Base-by-base conservation (phyloP, 2,113 vertebrate species). In the Nothobranchius kuhntae region DNA sequence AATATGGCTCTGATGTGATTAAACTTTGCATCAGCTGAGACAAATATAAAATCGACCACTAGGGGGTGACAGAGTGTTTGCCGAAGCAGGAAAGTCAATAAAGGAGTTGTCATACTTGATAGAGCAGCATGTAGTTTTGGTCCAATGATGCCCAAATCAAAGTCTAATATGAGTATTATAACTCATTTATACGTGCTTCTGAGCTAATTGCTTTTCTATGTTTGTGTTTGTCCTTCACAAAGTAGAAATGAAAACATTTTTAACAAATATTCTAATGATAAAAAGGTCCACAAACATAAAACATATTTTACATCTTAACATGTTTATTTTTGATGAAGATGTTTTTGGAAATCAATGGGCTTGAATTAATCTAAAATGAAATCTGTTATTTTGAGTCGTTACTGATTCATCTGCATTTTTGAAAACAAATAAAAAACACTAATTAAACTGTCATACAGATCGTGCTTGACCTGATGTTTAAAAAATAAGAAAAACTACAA, bases 11-110 rank as follows among this genome's bases (percentile, higher is more conserved):
- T 5, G 1, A 7, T 40, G 38, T 12, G 26, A 10, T 24, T 11
- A 30, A 46, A 30, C 8, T 24, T 4, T 44, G 40, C 21, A n/a
- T 10, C 3, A 15, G 6, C 17, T 26, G 13, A 44, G 12, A 14
- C 7, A 26, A 6, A 15, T 21, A 60, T 47, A 0, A 10, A 70
- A 36, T 13, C 1, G 13, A 55, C 17, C 71, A 78, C 4, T 13
- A 78, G 77, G 42, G 21, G 77, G 63, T 74, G 50, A 2, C 36
- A 71, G 30, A 75, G 63, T 11, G 6, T 24, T 56, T 11, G 2
- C 24, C 21, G 12, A 17, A 38, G 2, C 48, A 13, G 6, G 15
- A 26, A 15, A 52, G 21, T 13, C 38, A 30, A 1, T 0, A 53
- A 9, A 1, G 66, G 36, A 0, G 17, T 47, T 10, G 10, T n/a